Percentiles rank a stretch among this genome's conserved stretches.
Conservation (phyloP, 1,140 invertebrate genomes). For the Anastatus disparis region DNA sequence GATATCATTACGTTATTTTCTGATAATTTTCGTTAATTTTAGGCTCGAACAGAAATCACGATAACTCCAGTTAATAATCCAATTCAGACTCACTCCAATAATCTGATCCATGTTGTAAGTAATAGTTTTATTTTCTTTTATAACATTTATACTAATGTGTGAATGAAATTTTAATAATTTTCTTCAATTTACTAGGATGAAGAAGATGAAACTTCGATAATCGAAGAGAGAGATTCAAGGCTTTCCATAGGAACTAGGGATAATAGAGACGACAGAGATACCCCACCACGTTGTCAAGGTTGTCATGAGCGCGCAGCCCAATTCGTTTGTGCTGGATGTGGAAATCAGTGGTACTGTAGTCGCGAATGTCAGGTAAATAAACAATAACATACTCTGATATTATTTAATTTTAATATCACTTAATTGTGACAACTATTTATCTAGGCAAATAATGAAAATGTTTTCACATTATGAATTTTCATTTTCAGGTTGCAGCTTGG, state of each 20-base stretch:
- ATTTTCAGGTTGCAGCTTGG: slow-evolving; percentile 79
- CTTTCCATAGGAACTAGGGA: slow-evolving; percentile 54
- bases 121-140: not conserved
- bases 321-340: slow-evolving; percentile 87
- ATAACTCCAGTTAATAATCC: slow-evolving; percentile 67
- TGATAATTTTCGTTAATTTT: too few species aligned
- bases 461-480: not conserved
- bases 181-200: slow-evolving; percentile 66
- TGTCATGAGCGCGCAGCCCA: slow-evolving; percentile 81
- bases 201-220: slow-evolving; percentile 72
- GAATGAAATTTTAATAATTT: slow-evolving; percentile 5
- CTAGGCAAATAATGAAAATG: not conserved
- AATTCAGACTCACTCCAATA: slow-evolving; percentile 57
- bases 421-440: too few species aligned
- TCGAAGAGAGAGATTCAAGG: slow-evolving; percentile 72
- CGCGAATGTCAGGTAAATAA: slow-evolving; percentile 82
- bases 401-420: not conserved
- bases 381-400: not conserved
- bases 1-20: too few species aligned
- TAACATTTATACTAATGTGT: not conserved
- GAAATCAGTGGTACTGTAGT: slow-evolving; percentile 91
- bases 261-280: slow-evolving; percentile 62
- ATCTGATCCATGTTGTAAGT: slow-evolving; percentile 61
- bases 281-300: slow-evolving; percentile 76
- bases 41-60: slow-evolving; percentile 69